Conservation (phyloP, 2,113 vertebrate species). For the Charadrius vociferus region DNA sequence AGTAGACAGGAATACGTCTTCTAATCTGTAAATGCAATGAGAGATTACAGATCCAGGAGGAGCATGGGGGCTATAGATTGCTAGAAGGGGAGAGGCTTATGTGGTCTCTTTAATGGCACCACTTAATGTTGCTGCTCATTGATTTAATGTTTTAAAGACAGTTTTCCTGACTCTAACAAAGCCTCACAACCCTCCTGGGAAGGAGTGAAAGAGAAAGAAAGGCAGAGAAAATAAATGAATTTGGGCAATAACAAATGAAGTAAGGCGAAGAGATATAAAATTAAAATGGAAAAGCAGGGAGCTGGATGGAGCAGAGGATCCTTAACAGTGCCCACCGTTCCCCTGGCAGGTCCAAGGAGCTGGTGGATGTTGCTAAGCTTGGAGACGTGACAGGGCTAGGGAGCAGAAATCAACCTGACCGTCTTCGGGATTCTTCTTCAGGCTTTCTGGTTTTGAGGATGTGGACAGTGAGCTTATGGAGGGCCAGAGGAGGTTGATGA, state of each 20-base stretch:
- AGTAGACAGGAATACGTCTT: not conserved
- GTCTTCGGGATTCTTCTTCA: not conserved
- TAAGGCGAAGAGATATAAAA: not conserved
- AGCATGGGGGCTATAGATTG: fast-evolving
- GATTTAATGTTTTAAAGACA: not conserved
- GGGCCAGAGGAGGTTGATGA: not conserved
- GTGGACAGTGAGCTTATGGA: not conserved
- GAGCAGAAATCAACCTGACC: not conserved
- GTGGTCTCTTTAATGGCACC: not conserved
- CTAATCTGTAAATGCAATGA: not conserved
- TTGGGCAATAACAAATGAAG: not conserved
- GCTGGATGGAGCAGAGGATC: not conserved
- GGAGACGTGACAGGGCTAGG: not conserved
- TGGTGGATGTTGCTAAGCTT: not conserved
- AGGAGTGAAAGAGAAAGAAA: not conserved
- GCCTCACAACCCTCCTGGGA: not conserved
- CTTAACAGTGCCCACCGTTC: not conserved
- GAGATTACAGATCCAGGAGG: not conserved
- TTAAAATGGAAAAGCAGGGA: not conserved
- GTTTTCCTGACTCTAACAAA: not conserved
- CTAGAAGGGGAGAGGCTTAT: not conserved
- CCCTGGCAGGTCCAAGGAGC: fast-evolving
- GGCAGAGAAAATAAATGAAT: not conserved
- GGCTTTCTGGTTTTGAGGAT: not conserved
- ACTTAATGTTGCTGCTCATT: not conserved